These are phyloP conservation scores for Gobionotothen gibberifrons DNA, from an alignment of 2,797 vertebrate species.

Conservation along the genomic window DNA sequence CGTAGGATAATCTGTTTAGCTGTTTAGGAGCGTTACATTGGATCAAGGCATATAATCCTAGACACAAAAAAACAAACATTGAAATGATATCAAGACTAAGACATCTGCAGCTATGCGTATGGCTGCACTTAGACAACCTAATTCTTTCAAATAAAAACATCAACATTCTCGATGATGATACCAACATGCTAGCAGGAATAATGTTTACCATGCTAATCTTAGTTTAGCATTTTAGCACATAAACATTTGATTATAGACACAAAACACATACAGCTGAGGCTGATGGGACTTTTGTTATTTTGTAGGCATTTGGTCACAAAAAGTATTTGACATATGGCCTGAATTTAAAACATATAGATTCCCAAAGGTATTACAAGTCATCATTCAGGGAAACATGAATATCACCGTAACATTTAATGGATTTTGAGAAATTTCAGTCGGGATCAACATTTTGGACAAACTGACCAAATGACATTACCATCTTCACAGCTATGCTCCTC, in stretches of 20 bases:
- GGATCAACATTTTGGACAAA: not conserved
- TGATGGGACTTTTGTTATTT: not conserved
- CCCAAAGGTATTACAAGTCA: not conserved
- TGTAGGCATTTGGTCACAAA: not conserved
- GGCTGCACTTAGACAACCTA: not conserved
- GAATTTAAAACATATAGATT: not conserved
- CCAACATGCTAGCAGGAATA: not conserved
- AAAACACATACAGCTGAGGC: not conserved
- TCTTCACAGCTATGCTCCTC: not conserved
- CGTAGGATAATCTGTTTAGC: slow-evolving; percentile 17
- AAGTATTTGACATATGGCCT: not conserved
- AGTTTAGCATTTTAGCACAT: not conserved
- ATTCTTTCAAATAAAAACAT: not conserved
- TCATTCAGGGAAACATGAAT: not conserved
- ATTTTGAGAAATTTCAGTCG: not conserved
- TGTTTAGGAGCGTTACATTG: slow-evolving; percentile 17
- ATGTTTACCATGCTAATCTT: not conserved
- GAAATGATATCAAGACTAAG: slow-evolving; percentile 6
- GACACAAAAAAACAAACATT: slow-evolving; percentile 12
- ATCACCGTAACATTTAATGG: not conserved
- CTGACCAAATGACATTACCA: not conserved
- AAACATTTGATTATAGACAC: not conserved
- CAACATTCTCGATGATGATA: not conserved
- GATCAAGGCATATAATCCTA: slow-evolving; percentile 18
- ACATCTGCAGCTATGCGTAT: not conserved